These are phyloP conservation scores for Drosophila ananassae DNA, from an alignment of 1,140 invertebrate genomes.

Conservation along the genomic window DNA sequence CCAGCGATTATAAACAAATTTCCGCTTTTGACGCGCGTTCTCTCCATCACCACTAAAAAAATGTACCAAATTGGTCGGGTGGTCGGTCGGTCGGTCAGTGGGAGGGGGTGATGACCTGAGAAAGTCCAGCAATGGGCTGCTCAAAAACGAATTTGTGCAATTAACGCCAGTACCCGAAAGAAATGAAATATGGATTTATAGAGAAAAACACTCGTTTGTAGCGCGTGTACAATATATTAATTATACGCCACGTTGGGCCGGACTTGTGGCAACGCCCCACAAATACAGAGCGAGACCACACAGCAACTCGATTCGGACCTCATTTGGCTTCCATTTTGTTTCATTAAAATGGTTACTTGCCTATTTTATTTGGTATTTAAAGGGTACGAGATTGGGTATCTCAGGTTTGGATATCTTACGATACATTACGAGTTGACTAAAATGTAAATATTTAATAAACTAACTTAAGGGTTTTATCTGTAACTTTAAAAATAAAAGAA, in stretches of 20 bases:
- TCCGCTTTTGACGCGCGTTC: constrained; percentile 77
- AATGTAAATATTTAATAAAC: background rate
- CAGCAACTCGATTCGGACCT: constrained; percentile 18
- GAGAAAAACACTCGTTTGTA: constrained; percentile 29
- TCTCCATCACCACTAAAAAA: constrained; percentile 8
- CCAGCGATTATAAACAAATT: constrained; percentile 81
- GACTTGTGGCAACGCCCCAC: constrained; percentile 45
- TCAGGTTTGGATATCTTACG: background rate
- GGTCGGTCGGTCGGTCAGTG: background rate
- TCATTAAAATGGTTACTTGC: constrained; percentile 45
- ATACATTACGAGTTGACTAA: too few species aligned
- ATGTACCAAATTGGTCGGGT: background rate
- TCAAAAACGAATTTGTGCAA: constrained; percentile 80
- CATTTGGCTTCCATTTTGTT: constrained; percentile 59
- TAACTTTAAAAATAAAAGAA: background rate
- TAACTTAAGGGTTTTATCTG: background rate
- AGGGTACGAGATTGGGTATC: background rate
- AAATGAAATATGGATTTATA: constrained; percentile 63
- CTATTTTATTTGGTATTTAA: constrained; percentile 11
- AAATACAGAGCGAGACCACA: constrained; percentile 35
- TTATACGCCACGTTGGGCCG: constrained; percentile 74
- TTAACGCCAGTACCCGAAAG: constrained; percentile 59
- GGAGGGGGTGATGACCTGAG: constrained; percentile 46
- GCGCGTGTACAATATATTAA: constrained; percentile 75
- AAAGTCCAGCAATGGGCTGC: constrained; percentile 67